Evolutionary conservation across 1,140 invertebrate genomes (phyloP), one percentile per base, ranked within the genome.

Genomic region (Drosophila biarmipes): DNA sequence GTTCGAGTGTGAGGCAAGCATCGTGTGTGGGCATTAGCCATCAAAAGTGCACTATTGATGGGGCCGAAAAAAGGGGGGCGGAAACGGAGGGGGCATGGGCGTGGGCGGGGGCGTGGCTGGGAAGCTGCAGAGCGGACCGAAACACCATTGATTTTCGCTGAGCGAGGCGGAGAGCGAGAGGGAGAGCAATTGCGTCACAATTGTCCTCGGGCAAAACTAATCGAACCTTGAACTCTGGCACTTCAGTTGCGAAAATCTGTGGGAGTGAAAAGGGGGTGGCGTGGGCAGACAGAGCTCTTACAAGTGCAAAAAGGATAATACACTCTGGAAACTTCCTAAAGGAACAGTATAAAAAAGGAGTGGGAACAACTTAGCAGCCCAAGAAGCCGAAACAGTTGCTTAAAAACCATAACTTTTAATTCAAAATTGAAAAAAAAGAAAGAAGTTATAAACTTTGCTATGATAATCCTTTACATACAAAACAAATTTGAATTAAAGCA

Each of bases 131-230:
- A 71, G 27, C 38, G 17, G 4, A n/a, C 42, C 31, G 27, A 63
- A 35, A 66, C 53, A 27, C 24, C 59, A 62, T 69, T 69, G 42
- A 61, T 53, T 61, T 68, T 40, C 24, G 45, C 21, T 27, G 40
- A 72, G 29, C 38, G 29, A 73, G 17, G n/a, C n/a, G 46, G 40
- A 72, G 34, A 51, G 35, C 72, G 34, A 15, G 45, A 35, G 34
- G 29, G 29, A 51, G 35, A 73, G 35, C 59, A 76, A 76, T 77
- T 77, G 73, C 73, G 73, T 77, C 73, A 77, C 63, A 59, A 76
- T 67, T 59, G 73, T 76, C 73, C 73, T 77, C 73, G 31, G 40
- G 59, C 17, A 14, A 52, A 66, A 57, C 67, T 71, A 75, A 75
- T 68, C 55, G 38, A 76, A 69, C 73, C 73, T 77, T 77, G 73